Conservation (phyloP, 2,797 vertebrate genomes). For the Chloroceryle amazona region DNA sequence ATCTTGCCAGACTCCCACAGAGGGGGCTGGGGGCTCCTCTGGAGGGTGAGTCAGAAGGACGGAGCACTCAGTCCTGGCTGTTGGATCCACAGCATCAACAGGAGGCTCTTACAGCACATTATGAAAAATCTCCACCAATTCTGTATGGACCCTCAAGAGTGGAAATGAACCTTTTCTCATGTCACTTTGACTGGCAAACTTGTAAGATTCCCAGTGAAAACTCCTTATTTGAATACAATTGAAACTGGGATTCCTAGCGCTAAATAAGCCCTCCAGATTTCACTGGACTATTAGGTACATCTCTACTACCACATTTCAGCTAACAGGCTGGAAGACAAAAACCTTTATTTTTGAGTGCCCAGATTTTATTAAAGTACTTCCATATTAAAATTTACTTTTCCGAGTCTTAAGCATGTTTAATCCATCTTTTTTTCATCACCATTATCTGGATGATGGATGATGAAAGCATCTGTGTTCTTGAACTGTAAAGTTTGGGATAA, state of each 20-base stretch:
- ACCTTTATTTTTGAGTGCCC: neutral
- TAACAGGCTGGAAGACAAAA: neutral
- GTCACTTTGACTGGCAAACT: neutral
- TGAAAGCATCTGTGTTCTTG: neutral
- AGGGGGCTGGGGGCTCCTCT: neutral
- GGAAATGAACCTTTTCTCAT: neutral
- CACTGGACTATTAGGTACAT: neutral
- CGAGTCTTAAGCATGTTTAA: neutral
- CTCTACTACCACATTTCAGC: neutral
- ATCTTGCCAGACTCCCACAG: constrained; percentile 22
- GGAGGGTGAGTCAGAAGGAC: neutral
- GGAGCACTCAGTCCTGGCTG: neutral
- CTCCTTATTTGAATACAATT: neutral
- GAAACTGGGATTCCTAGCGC: neutral
- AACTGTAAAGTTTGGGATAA: neutral
- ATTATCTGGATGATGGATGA: neutral
- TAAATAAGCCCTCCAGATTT: neutral
- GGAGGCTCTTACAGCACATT: rapidly evolving
- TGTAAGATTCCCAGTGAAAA: neutral
- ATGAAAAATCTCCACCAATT: neutral
- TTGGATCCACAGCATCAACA: neutral
- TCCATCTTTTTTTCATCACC: neutral
- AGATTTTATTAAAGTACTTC: neutral
- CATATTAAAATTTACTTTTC: neutral
- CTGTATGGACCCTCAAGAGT: neutral